Conservation (phyloP, 2,113 vertebrate genomes). For the Neomonachus schauinslandi region DNA sequence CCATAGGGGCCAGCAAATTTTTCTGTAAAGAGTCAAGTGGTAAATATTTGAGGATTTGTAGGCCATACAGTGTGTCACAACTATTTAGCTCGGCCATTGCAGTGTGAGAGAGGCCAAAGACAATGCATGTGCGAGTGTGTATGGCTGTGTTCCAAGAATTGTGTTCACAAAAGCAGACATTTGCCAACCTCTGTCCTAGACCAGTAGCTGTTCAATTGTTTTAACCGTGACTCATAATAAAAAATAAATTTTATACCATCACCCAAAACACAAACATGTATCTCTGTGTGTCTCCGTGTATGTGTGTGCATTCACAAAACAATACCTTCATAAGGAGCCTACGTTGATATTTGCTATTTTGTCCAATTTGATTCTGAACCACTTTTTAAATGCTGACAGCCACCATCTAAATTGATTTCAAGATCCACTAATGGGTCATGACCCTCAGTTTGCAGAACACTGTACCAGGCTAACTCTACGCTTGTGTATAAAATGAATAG, state of each 20-base stretch:
- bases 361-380: slow-evolving; percentile 21
- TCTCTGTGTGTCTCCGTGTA: neutral
- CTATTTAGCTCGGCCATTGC: neutral
- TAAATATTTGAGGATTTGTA: slow-evolving; percentile 19
- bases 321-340: neutral
- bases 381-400: neutral
- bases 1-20: neutral
- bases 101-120: neutral
- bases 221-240: neutral
- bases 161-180: neutral
- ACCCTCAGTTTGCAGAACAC: slow-evolving; percentile 16
- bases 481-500: slow-evolving; percentile 33
- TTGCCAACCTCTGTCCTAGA: neutral
- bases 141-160: neutral
- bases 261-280: neutral
- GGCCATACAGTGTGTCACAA: neutral
- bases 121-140: neutral
- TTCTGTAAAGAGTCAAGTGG: neutral
- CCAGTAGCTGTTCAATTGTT: slow-evolving; percentile 22
- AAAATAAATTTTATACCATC: neutral
- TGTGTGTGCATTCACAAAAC: neutral
- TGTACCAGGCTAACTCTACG: neutral
- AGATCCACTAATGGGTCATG: slow-evolving; percentile 14
- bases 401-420: slow-evolving; percentile 43
- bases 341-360: neutral